phyloP scores from a whole-genome alignment of 2,797 vertebrate species.

The Phrynocephalus guinanensis region DNA sequence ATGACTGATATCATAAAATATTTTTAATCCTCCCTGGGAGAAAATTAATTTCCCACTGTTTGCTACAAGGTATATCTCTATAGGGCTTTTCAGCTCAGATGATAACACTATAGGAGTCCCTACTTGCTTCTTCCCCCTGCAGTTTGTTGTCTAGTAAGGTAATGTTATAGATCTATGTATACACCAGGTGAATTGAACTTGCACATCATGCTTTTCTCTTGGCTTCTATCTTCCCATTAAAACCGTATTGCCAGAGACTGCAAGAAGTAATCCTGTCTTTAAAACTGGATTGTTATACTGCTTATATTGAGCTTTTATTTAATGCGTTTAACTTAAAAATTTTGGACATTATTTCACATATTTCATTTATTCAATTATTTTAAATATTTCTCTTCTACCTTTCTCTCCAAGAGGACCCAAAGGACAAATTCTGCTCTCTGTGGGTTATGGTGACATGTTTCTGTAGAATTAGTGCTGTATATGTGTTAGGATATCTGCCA shows the following conservation, averaged over 20 bases:
- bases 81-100: not conserved
- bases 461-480: slow-evolving; percentile 29
- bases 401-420: too few relatives aligned
- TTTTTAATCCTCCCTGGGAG: slow-evolving; percentile 70
- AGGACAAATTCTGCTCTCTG: too few relatives aligned
- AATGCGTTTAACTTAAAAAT: too few relatives aligned
- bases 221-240: not conserved
- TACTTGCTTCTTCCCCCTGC: not conserved
- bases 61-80: slow-evolving; percentile 8
- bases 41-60: slow-evolving; percentile 55
- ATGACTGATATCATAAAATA: slow-evolving; percentile 70
- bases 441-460: not conserved
- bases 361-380: not conserved
- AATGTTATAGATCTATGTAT: slow-evolving; percentile 36
- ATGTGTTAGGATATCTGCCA: slow-evolving; percentile 1
- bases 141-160: slow-evolving; percentile 37
- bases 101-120: not conserved
- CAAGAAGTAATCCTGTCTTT: not conserved
- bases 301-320: too few relatives aligned
- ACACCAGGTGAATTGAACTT: not conserved
- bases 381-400: too few relatives aligned
- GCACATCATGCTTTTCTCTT: not conserved
- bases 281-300: not conserved
- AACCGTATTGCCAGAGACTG: accelerated
- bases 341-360: not conserved